phyloP scores from a whole-genome alignment of 2,888 invertebrate species.

The Neoascia interrupta region DNA sequence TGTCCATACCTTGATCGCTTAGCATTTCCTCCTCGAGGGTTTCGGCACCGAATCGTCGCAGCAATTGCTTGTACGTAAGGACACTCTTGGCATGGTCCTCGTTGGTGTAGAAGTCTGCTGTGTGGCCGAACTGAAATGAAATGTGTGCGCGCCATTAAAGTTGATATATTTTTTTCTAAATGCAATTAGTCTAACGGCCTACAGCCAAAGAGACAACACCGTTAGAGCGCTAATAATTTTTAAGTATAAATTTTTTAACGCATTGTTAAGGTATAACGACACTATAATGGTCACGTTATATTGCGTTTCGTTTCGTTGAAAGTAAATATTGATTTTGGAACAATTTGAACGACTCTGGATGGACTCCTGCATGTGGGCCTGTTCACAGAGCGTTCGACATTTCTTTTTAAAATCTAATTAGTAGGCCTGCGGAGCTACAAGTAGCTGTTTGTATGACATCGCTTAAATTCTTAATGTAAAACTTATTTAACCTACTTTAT shows the following conservation, averaged over 20 bases:
- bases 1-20: slow-evolving; percentile 86
- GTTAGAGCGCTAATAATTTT: slow-evolving; percentile 10
- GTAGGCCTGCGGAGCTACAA: slow-evolving; percentile 15
- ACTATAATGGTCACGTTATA: slow-evolving; percentile 24
- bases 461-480: slow-evolving; percentile 28
- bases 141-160: neutral
- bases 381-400: slow-evolving; percentile 11
- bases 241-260: slow-evolving; percentile 22
- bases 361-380: slow-evolving; percentile 29
- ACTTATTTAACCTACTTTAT: slow-evolving; percentile 85
- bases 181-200: too few relatives aligned
- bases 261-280: neutral
- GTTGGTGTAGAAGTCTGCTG: slow-evolving; percentile 89
- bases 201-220: too few relatives aligned
- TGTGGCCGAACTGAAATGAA: slow-evolving; percentile 83
- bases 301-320: slow-evolving; percentile 16
- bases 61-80: slow-evolving; percentile 85
- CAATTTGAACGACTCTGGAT: neutral
- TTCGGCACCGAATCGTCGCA: slow-evolving; percentile 87
- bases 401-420: neutral
- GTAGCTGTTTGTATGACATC: slow-evolving; percentile 20
- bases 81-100: slow-evolving; percentile 82
- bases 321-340: slow-evolving; percentile 53
- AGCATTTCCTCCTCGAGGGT: slow-evolving; percentile 85
- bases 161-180: too few relatives aligned